Conservation (phyloP, 1,140 invertebrate genomes). For the Calliopsis andreniformis region DNA sequence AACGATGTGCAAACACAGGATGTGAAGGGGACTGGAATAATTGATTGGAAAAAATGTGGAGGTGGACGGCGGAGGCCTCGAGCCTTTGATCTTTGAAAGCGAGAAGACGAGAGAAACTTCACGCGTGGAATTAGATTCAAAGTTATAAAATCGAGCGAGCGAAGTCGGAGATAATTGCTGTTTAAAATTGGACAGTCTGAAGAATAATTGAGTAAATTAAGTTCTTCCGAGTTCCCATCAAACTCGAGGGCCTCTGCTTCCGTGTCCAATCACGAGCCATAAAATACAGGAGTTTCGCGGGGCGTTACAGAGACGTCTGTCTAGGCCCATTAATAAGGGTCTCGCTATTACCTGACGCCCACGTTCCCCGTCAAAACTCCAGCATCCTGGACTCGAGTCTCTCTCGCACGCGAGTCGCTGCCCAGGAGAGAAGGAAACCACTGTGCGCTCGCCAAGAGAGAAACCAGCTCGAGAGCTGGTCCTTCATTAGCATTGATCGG, state of each 20-base stretch:
- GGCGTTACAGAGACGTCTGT: conserved; percentile 36
- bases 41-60: neutral
- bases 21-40: neutral
- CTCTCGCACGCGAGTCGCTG: neutral
- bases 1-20: neutral
- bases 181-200: too few species aligned
- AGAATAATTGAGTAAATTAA: too few species aligned
- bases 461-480: conserved; percentile 30
- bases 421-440: neutral
- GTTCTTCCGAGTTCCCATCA: too few species aligned
- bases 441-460: neutral
- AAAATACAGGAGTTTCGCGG: conserved; percentile 37
- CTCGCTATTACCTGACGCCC: conserved; percentile 11
- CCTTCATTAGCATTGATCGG: conserved; percentile 73
- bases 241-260: neutral
- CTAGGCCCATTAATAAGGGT: conserved; percentile 24
- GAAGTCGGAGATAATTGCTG: too few species aligned
- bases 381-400: conserved; percentile 23
- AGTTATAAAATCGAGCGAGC: too few species aligned
- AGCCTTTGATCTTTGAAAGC: too few species aligned
- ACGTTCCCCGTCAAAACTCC: conserved; percentile 11
- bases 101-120: too few species aligned
- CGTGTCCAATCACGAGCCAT: neutral
- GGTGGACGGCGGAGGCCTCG: too few species aligned
- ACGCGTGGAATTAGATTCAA: too few species aligned